A percentile compares a stretch with the other conserved stretches of the same genome.
These are phyloP conservation scores for Odocoileus hemionus DNA, from an alignment of 2,113 vertebrate genomes.

Conservation along the genomic window DNA sequence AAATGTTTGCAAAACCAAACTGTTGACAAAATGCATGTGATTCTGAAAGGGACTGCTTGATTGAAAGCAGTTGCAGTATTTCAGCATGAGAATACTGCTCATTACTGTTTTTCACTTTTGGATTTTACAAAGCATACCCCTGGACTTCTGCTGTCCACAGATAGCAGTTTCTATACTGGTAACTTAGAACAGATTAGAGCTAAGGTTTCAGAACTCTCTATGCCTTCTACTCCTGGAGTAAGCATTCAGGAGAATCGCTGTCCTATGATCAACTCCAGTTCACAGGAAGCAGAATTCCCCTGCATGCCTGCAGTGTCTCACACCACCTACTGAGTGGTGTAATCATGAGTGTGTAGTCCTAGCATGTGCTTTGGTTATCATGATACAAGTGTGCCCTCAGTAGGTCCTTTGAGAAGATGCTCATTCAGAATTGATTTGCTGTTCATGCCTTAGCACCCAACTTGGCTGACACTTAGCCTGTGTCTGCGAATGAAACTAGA, in stretches of 20 bases:
- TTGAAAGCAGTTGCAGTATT: constrained; percentile 59
- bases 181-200: background rate
- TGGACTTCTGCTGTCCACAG: background rate
- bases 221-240: background rate
- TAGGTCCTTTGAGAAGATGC: background rate
- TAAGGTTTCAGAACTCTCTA: background rate
- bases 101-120: background rate
- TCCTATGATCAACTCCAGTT: background rate
- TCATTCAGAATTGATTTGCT: background rate
- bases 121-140: background rate
- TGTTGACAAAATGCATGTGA: constrained; percentile 43
- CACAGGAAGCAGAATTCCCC: background rate
- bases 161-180: background rate
- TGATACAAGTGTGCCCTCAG: background rate
- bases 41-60: constrained; percentile 40
- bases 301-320: background rate
- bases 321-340: background rate
- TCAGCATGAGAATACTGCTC: background rate
- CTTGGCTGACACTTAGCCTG: background rate
- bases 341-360: background rate
- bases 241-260: background rate
- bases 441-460: background rate
- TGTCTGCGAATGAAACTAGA: background rate
- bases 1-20: constrained; percentile 52
- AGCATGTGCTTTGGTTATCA: background rate